Evolutionary conservation across 2,888 invertebrate genomes (phyloP), one percentile per base, ranked within the genome.

Genomic region (Tethea ocularis): DNA sequence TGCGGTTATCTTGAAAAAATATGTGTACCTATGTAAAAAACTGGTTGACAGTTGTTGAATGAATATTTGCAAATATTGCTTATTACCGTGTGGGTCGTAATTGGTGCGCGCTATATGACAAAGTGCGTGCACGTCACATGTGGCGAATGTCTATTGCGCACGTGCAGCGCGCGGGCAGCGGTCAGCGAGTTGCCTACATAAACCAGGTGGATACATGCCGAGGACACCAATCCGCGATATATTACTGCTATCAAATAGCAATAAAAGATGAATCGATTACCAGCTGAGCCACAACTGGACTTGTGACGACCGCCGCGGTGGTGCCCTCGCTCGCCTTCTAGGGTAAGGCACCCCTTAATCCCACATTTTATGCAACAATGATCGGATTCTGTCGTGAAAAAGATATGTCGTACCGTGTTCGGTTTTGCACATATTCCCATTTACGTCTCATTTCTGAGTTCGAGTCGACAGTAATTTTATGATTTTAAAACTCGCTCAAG

Each of bases 401-500:
- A 86, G 80, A 86, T 86, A 85, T 86, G 81, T 83, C 77, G 80
- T 73, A 65, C 69, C 81, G 73, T 78, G 80, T 84, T 80, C 76
- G 76, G 80, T 82, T 84, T 85, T 82, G 82, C 83, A 78, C 77
- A 82, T 77, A 86, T 83, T 77, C 79, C 87, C 88, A 90, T 91
- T 90, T 86, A 87, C 69, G 89, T 91, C 89, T 87, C 86, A 88
- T 89, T 87, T 86, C 81, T 77, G 81, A 78, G 72, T 67, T 64
- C 66, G 67, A 72, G 63, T 69, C 74, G 79, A 83, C 87, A 85
- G 86, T 92, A 90, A 86, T 78, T 90, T 91, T 87, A 75, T 82
- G 78, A 90, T 82, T 91, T 91, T 90, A 91, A 91, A 87, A 78
- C 82, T 80, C 80, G 72, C 77, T 63, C 75, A 84, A 82, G 85